Base-by-base conservation (phyloP, 2,113 vertebrate species). In the Rousettus leschenaultii region DNA sequence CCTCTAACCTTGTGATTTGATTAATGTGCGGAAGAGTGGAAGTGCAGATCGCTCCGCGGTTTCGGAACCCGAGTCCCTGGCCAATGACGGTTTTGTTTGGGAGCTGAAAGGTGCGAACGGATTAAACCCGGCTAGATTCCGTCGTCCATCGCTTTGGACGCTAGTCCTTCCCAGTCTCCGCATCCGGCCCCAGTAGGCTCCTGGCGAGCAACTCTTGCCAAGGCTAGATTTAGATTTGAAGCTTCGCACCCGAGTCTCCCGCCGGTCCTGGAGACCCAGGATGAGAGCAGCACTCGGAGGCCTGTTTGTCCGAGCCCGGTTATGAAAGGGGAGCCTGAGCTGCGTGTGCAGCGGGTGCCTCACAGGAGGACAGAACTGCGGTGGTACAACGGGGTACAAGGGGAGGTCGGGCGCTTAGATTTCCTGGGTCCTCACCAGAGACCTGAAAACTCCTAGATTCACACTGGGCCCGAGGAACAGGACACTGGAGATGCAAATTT, bases 211-310 rank as follows among this genome's bases (percentile, higher is more conserved):
- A 65, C 22, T 68, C 71, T 77, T 16, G 5, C n/a, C 0, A 3
- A 63, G 48, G 30, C 53, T 82, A 35, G 40, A 43, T 78, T 91
- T 96, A 78, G 43, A 86, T 15, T 24, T 30, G 61, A 78, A 86
- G 86, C 91, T 70, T 96, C 0, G 53, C 86, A 93, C 96, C 97
- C 89, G 95, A 96, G 95, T 86, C 97, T 98, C 97, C 97, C 73
- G 77, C 68, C 40, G 97, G 91, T 18, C 97, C 97, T 11, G 86
- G 96, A 89, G 91, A 97, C 96, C 97, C 97, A 97, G 95, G 63
- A 68, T 35, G 66, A 22, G 30, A 87, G 71, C 38, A 0, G 35
- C 2, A 5, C 30, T 95, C 78, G 5, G 30, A 24, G 43, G 18
- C 15, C 11, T 13, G 33, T 59, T 75, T 26, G 51, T 57, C 26